A percentile compares a stretch with the other conserved stretches of the same genome.
Conservation (phyloP, 1,140 invertebrate genomes). For the Ericerus pela region DNA sequence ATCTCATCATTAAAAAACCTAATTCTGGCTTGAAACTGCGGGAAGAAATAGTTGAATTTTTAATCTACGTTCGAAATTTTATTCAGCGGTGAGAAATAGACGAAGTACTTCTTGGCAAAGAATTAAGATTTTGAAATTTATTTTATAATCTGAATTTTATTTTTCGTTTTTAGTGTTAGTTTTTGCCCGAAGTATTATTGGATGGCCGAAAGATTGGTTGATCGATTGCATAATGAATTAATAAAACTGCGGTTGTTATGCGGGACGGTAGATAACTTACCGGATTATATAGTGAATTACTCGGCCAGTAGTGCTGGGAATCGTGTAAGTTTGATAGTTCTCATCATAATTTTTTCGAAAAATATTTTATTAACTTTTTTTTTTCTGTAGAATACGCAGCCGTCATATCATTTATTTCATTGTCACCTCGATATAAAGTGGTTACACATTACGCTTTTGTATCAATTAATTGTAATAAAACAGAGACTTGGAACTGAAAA, state of each 20-base stretch:
- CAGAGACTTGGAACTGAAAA: background rate
- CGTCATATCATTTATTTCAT: constrained; percentile 35
- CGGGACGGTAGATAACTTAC: constrained; percentile 26
- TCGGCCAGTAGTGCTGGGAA: constrained; percentile 31
- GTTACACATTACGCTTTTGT: constrained; percentile 29
- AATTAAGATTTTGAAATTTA: no score
- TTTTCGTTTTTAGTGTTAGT: constrained; percentile 13
- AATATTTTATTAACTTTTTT: constrained; percentile 1
- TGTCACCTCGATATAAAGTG: constrained; percentile 34
- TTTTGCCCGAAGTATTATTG: constrained; percentile 13
- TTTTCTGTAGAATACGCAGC: constrained; percentile 29
- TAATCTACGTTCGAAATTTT: no score
- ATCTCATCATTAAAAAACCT: no score
- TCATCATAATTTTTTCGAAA: constrained; percentile 10
- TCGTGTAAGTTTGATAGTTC: constrained; percentile 25
- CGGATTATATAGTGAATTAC: constrained; percentile 31
- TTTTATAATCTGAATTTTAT: no score
- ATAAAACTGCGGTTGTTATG: constrained; percentile 17
- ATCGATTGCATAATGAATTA: constrained; percentile 2
- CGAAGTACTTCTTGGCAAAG: no score
- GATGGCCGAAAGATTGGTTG: constrained; percentile 10
- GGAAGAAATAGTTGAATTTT: no score
- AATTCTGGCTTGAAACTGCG: no score
- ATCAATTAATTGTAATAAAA: background rate
- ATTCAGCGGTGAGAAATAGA: no score